Evolutionary conservation across 2,113 vertebrate species (phyloP).

Genomic region (Semnopithecus entellus): DNA sequence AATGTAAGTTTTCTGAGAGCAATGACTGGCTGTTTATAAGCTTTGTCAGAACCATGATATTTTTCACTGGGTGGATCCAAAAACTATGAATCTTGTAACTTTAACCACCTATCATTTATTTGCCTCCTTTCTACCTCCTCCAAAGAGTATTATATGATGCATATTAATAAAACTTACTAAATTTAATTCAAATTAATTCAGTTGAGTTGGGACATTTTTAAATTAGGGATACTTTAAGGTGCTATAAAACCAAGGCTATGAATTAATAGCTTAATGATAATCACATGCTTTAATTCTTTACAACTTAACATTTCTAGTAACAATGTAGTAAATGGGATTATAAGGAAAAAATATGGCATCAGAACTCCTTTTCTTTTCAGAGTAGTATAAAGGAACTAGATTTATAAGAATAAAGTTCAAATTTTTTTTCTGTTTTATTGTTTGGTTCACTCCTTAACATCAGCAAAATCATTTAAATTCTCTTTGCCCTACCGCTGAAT

Average conservation of each 20-base stretch:
- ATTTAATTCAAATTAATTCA: neutral
- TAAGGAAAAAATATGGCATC: neutral
- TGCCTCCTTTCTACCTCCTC: neutral
- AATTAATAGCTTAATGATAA: neutral
- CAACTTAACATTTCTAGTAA: neutral
- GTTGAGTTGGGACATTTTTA: neutral
- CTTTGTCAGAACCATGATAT: neutral
- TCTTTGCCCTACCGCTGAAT: neutral
- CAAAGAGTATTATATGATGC: neutral
- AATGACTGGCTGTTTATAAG: neutral
- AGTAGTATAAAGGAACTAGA: neutral
- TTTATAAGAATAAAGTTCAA: neutral
- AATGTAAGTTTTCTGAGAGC: neutral
- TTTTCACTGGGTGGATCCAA: neutral
- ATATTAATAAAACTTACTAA: neutral
- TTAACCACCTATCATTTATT: neutral
- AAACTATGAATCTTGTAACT: neutral
- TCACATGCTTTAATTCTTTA: neutral
- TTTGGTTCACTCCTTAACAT: neutral
- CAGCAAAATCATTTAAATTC: neutral
- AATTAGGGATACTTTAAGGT: neutral
- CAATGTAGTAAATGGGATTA: neutral
- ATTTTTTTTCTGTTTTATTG: neutral
- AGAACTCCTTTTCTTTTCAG: neutral
- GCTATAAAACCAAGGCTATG: neutral